Conservation (phyloP, 1,140 invertebrate species). For the Drosophila pruinosa region DNA sequence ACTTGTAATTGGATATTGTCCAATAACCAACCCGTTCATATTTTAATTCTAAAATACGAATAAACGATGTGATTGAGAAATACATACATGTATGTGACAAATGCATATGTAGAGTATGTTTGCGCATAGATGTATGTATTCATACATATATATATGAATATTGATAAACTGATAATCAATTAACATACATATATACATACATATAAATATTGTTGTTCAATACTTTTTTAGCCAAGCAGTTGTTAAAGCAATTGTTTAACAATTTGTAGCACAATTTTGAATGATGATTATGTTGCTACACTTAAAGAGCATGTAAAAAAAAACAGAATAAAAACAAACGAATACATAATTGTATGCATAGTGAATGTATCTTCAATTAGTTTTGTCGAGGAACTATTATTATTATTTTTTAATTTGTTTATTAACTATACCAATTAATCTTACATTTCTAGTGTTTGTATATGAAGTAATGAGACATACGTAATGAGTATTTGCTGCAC, state of each 20-base stretch:
- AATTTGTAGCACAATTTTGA: constrained; percentile 38
- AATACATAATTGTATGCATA: constrained; percentile 3
- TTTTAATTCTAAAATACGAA: constrained; percentile 41
- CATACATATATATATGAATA: constrained; percentile 1
- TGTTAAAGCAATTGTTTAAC: constrained; percentile 25
- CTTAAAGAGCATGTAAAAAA: background rate
- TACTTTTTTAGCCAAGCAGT: constrained; percentile 23
- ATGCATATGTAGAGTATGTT: too few species aligned
- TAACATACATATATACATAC: background rate
- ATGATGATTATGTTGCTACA: constrained; percentile 2
- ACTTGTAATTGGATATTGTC: constrained; percentile 15
- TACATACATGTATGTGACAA: constrained; percentile 1
- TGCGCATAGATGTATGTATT: too few species aligned
- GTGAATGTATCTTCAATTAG: background rate
- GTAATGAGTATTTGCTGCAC: constrained; percentile 5
- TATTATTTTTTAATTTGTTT: background rate
- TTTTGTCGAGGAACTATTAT: background rate
- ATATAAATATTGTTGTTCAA: constrained; percentile 19
- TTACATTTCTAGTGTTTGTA: background rate
- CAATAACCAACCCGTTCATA: constrained; percentile 31
- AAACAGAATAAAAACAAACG: background rate
- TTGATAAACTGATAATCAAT: constrained; percentile 36
- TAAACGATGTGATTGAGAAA: constrained; percentile 36
- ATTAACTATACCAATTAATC: background rate
- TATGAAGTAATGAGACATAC: constrained; percentile 4